These are phyloP conservation scores for Varecia variegata DNA, from an alignment of 2,797 vertebrate genomes.

Conservation along the genomic window DNA sequence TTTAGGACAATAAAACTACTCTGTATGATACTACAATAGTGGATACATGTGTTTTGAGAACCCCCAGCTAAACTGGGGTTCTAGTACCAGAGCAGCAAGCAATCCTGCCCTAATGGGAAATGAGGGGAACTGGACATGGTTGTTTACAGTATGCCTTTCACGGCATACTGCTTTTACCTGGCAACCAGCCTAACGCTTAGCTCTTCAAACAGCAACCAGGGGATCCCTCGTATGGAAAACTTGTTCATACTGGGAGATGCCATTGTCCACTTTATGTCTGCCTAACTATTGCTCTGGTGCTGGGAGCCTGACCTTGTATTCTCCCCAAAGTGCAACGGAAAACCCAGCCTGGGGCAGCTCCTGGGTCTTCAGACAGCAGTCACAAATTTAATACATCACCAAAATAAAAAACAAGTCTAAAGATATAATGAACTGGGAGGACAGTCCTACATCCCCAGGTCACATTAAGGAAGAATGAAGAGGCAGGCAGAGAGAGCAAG, in stretches of 20 bases:
- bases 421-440: neutral
- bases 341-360: neutral
- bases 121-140: neutral
- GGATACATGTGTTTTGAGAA: neutral
- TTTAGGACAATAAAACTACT: neutral
- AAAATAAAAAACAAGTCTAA: neutral
- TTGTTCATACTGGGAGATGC: neutral
- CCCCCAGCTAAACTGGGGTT: neutral
- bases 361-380: neutral
- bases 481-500: neutral
- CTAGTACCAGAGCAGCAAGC: neutral
- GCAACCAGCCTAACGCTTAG: neutral
- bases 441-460: neutral
- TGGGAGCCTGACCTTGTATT: neutral
- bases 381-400: neutral
- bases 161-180: neutral
- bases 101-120: neutral
- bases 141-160: neutral
- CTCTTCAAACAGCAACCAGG: neutral
- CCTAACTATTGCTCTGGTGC: neutral
- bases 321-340: neutral
- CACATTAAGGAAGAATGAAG: neutral
- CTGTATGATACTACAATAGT: neutral
- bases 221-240: neutral
- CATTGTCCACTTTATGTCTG: neutral